Base-by-base conservation (phyloP, 2,888 invertebrate genomes). In the Aphrophora alni region DNA sequence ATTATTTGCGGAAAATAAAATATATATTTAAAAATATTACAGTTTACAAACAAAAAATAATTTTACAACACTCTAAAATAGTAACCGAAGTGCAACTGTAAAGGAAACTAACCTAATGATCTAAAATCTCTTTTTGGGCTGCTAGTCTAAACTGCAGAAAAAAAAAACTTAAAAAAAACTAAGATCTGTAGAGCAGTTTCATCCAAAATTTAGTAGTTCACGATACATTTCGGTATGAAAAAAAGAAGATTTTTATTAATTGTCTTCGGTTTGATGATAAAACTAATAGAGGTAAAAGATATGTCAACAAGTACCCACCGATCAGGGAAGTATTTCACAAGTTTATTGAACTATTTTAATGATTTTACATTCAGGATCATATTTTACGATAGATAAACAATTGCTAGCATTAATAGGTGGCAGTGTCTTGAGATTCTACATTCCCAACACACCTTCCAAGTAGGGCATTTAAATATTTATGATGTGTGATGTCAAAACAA, bases 371-470 rank as follows among this genome's bases (percentile, higher is more conserved):
- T 14, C 85, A 0, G 76, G 81, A 8, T 59, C 79, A 76, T 82
- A 82, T 78, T 79, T 82, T 7, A 85, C 84, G 8, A 82, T 86
- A 14, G 85, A 85, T 28, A 83, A 86, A 77, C 84, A 85, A 75
- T 69, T 85, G 14, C 72, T 85, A 21, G 38, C 73, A 27, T 86
- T 85, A 79, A 79, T 82, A 24, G 85, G 84, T 14, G 68, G 83
- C 28, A 84, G 84, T 59, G 25, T 51, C 17, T 85, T 85, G 51
- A 81, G 82, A 78, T 82, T 85, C 33, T 85, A 85, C 76, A 82
- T 85, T 10, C 83, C 83, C 0, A 77, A 75, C 14, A 85, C n/a
- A n/a, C n/a, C n/a, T n/a, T n/a, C n/a, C 85, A 73, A 83, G 73
- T 85, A 85, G 75, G 84, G 85, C 1, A 17, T 86, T 8, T 85